These are phyloP conservation scores for Serilophus lunatus DNA, from an alignment of 2,113 vertebrate genomes.

Conservation along the genomic window DNA sequence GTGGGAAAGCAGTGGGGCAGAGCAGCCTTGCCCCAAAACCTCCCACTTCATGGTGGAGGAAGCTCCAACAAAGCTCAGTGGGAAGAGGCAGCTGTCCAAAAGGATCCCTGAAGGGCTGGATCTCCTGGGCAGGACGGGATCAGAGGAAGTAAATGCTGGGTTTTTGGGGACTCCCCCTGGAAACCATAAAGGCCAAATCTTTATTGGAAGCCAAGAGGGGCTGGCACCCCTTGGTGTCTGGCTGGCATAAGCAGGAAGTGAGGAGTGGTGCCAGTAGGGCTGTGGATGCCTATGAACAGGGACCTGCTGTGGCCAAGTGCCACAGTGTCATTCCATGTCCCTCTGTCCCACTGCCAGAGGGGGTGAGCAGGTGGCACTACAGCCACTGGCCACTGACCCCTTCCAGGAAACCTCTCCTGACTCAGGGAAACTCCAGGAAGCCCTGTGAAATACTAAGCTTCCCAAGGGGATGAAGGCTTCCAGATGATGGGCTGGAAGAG, in stretches of 20 bases:
- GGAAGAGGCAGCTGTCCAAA: not conserved
- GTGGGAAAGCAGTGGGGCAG: not conserved
- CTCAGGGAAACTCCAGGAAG: not conserved
- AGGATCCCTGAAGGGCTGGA: not conserved
- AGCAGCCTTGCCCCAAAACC: not conserved
- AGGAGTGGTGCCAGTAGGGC: not conserved
- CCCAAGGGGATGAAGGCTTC: slow-evolving; percentile 51
- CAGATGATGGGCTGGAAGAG: slow-evolving; percentile 36
- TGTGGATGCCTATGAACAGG: too few relatives aligned
- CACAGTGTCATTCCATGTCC: rapidly evolving
- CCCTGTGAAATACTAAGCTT: not conserved
- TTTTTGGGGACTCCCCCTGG: not conserved
- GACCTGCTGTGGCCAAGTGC: not conserved
- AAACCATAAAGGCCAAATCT: not conserved
- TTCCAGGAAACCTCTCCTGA: not conserved
- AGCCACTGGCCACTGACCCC: not conserved
- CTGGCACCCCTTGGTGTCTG: too few relatives aligned
- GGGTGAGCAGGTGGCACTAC: not conserved
- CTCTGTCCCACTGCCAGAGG: not conserved
- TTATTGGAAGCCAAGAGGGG: not conserved
- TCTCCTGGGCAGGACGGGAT: not conserved
- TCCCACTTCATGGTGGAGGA: not conserved
- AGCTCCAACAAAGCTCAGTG: not conserved
- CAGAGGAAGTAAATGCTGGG: not conserved
- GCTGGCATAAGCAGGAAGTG: not conserved